These are phyloP conservation scores for Ceratina japonica DNA, from an alignment of 1,140 invertebrate species.

Conservation along the genomic window DNA sequence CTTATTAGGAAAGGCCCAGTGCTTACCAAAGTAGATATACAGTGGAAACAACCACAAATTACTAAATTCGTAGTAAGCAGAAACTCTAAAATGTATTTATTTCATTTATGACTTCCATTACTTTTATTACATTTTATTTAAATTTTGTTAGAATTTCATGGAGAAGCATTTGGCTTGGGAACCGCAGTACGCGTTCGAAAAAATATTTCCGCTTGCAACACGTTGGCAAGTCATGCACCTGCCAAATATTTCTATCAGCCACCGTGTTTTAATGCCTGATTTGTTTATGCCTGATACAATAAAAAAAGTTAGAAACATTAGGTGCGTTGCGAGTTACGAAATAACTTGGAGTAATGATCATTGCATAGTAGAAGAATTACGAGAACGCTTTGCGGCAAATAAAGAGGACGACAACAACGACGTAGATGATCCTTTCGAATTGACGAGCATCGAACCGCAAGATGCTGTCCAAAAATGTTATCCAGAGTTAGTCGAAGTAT, in stretches of 20 bases:
- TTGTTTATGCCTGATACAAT: constrained; percentile 79
- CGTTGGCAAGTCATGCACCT: constrained; percentile 84
- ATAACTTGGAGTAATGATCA: constrained; percentile 84
- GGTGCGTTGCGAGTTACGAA: constrained; percentile 84
- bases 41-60: constrained; percentile 85
- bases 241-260: constrained; percentile 59
- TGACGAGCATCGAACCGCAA: constrained; percentile 84
- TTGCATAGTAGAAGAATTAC: constrained; percentile 80
- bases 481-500: constrained; percentile 83
- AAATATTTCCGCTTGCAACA: constrained; percentile 88
- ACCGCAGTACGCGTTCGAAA: constrained; percentile 87
- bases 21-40: constrained; percentile 78
- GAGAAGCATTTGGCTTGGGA: constrained; percentile 85
- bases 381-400: constrained; percentile 77
- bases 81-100: constrained; percentile 12
- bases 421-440: constrained; percentile 77
- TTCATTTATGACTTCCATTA: constrained; percentile 8
- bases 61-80: constrained; percentile 83
- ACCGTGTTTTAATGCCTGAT: constrained; percentile 54
- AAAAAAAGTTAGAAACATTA: constrained; percentile 82
- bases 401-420: constrained; percentile 61
- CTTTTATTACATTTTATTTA: constrained; percentile 23
- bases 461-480: constrained; percentile 83
- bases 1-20: constrained; percentile 79
- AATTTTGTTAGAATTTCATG: constrained; percentile 83